Evolutionary conservation across 2,888 invertebrate genomes (phyloP).

Genomic region (Myathropa florea): DNA sequence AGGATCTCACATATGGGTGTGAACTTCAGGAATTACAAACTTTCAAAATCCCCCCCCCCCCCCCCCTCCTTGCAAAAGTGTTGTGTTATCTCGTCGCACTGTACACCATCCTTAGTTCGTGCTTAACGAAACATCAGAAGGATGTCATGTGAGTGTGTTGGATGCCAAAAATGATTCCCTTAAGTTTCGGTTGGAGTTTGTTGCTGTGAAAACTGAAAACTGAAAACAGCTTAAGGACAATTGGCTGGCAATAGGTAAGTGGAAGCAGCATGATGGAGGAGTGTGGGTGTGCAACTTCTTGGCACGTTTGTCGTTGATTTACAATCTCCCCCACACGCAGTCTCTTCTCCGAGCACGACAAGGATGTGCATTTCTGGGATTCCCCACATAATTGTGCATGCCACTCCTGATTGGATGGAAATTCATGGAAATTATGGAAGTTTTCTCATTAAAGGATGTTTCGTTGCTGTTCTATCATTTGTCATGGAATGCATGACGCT

Average conservation of each 20-base stretch:
- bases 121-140: constrained; percentile 34
- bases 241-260: constrained; percentile 30
- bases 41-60: not conserved
- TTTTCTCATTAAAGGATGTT: constrained; percentile 60
- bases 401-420: constrained; percentile 55
- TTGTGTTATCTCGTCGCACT: constrained; percentile 43
- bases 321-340: constrained; percentile 10
- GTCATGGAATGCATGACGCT: constrained; percentile 54
- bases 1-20: constrained; percentile 27
- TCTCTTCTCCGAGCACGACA: not conserved
- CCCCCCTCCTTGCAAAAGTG: not conserved
- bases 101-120: constrained; percentile 19
- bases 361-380: constrained; percentile 37
- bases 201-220: constrained; percentile 34
- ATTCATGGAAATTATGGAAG: constrained; percentile 51
- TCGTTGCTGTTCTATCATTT: constrained; percentile 44
- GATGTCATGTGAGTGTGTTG: constrained; percentile 13
- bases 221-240: constrained; percentile 58
- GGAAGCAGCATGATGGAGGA: not conserved
- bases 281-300: constrained; percentile 34
- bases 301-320: constrained; percentile 48
- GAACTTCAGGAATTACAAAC: constrained; percentile 44
- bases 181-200: constrained; percentile 18
- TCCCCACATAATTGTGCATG: constrained; percentile 7
- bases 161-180: constrained; percentile 39